Evolutionary conservation across 2,888 invertebrate species (phyloP).

Genomic region (Andrena bucephala): DNA sequence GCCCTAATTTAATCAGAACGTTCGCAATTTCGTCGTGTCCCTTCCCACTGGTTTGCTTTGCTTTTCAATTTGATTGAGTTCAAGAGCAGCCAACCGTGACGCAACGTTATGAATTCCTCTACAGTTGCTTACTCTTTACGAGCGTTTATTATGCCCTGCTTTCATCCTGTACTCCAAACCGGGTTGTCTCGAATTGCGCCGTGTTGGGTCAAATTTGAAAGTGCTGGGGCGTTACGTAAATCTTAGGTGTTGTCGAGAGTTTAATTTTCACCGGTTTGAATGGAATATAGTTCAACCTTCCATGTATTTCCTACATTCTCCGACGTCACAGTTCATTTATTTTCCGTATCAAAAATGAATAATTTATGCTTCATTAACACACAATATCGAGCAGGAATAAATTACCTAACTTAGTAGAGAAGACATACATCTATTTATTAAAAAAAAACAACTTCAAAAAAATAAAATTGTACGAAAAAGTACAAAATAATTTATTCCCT

Average conservation of each 20-base stretch:
- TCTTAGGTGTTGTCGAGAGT: not conserved
- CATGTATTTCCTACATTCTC: not conserved
- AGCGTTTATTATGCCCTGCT: conserved; percentile 4
- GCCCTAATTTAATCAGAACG: no score
- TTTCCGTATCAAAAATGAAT: not conserved
- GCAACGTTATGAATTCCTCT: conserved; percentile 9
- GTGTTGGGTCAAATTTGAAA: conserved; percentile 11
- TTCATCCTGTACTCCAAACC: not conserved
- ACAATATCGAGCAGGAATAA: no score
- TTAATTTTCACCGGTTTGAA: not conserved
- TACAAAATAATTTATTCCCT: no score
- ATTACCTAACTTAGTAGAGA: no score
- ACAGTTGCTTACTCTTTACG: not conserved
- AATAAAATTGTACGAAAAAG: no score
- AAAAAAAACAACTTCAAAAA: no score
- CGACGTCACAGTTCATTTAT: not conserved
- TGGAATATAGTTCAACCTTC: no score
- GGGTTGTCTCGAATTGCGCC: not conserved
- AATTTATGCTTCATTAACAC: not conserved
- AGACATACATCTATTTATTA: no score
- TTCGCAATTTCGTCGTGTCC: no score
- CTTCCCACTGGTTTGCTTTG: not conserved
- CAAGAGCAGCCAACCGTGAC: not conserved
- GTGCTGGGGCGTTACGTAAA: not conserved
- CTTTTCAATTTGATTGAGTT: not conserved